Evolutionary conservation across 2,888 invertebrate species (phyloP).

Genomic region (Micoletzkya japonica): DNA sequence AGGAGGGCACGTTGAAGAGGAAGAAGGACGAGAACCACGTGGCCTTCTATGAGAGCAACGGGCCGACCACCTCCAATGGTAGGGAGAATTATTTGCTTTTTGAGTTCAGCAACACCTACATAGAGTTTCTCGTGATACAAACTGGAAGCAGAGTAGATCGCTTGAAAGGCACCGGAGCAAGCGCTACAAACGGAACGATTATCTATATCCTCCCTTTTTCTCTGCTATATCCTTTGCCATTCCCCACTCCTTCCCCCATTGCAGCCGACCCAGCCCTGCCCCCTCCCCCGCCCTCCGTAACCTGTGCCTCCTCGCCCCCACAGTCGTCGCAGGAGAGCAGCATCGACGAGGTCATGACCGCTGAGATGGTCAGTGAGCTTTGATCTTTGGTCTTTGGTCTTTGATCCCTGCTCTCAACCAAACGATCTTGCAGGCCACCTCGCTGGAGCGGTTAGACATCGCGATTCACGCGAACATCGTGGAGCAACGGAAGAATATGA

Average conservation of each 20-base stretch:
- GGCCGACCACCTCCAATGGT: background rate
- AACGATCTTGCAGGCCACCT: constrained; percentile 10
- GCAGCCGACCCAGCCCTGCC: background rate
- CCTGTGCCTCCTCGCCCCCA: background rate
- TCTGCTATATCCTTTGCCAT: background rate
- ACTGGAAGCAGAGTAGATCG: too few relatives aligned
- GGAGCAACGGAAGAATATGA: constrained; percentile 18
- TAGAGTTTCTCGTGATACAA: background rate
- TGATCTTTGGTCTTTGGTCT: background rate
- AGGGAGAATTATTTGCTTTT: background rate
- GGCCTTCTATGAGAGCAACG: constrained; percentile 3
- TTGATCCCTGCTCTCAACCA: background rate
- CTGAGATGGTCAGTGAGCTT: constrained; percentile 19
- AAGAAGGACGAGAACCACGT: background rate
- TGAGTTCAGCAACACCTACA: background rate
- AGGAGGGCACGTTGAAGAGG: constrained; percentile 19
- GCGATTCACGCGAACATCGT: constrained; percentile 23
- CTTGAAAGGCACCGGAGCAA: too few relatives aligned
- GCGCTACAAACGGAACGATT: background rate
- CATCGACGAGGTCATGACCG: constrained; percentile 27
- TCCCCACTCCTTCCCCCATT: background rate
- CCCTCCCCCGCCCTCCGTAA: constrained; percentile 22
- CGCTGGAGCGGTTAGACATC: constrained; percentile 19
- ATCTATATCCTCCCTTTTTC: background rate
- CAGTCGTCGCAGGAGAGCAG: background rate